Evolutionary conservation across 2,888 invertebrate genomes (phyloP).

Genomic region (Notodonta dromedarius): DNA sequence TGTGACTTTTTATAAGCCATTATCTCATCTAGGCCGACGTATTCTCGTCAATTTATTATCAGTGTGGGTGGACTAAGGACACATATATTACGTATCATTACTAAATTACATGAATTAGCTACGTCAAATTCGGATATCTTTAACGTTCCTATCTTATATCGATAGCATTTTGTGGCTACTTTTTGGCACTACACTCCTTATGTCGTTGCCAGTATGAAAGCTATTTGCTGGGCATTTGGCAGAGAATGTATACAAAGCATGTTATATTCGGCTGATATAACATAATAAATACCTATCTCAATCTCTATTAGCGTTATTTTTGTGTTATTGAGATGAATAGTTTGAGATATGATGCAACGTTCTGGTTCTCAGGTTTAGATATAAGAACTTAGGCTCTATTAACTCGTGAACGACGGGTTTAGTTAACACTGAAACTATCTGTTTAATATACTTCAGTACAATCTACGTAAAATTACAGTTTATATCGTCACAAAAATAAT

Average conservation of each 20-base stretch:
- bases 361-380: background rate
- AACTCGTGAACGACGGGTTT: too few species aligned
- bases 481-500: too few species aligned
- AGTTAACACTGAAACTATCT: too few species aligned
- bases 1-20: too few species aligned
- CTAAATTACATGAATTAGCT: background rate
- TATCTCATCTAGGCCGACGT: too few species aligned
- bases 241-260: too few species aligned
- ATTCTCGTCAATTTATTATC: too few species aligned
- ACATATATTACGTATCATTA: background rate
- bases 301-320: conserved; percentile 18
- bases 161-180: background rate
- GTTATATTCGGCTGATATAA: conserved; percentile 22
- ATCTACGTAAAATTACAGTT: too few species aligned
- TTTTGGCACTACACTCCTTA: background rate
- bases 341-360: conserved; percentile 10
- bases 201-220: background rate
- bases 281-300: conserved; percentile 26
- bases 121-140: background rate
- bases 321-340: conserved; percentile 7
- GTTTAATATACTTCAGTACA: too few species aligned
- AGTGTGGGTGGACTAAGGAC: background rate
- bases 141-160: background rate
- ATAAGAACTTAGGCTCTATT: background rate
- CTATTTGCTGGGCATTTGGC: conserved; percentile 38